These are phyloP conservation scores for Urocyon cinereoargenteus DNA, from an alignment of 2,797 vertebrate species.

Conservation along the genomic window DNA sequence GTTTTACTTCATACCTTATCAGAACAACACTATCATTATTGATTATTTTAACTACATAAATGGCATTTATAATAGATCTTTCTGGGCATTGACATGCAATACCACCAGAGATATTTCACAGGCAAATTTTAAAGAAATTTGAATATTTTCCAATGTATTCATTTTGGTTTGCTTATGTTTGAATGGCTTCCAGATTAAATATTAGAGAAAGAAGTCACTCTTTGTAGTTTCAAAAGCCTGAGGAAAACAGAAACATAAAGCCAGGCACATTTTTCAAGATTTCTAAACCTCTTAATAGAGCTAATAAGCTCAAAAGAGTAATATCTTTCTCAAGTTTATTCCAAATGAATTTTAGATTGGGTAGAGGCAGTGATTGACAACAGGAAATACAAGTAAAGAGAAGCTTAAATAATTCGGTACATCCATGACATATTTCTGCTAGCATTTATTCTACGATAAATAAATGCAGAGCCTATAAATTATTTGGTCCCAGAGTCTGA, in stretches of 20 bases:
- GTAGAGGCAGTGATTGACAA: conserved; percentile 21
- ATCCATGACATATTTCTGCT: conserved; percentile 34
- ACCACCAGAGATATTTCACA: not conserved
- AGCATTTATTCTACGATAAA: conserved; percentile 35
- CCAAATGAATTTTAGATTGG: not conserved
- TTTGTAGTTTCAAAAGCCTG: not conserved
- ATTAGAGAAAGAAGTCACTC: not conserved
- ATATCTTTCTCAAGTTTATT: not conserved
- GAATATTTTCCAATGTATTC: not conserved
- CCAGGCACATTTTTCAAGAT: not conserved
- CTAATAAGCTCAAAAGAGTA: not conserved
- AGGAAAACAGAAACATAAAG: not conserved
- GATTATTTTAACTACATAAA: not conserved
- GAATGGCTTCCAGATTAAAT: conserved; percentile 34
- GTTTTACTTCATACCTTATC: not conserved
- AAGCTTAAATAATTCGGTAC: conserved; percentile 46
- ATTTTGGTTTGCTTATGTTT: conserved; percentile 41
- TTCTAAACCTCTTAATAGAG: not conserved
- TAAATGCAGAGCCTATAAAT: conserved; percentile 60
- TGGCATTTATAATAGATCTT: not conserved
- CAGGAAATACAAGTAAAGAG: conserved; percentile 48
- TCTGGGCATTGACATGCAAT: not conserved
- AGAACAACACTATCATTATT: not conserved
- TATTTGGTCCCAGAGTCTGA: conserved; percentile 48
- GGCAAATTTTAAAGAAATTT: not conserved